Evolutionary conservation across 1,140 invertebrate genomes (phyloP).

Genomic region (Notospermus geniculatus): DNA sequence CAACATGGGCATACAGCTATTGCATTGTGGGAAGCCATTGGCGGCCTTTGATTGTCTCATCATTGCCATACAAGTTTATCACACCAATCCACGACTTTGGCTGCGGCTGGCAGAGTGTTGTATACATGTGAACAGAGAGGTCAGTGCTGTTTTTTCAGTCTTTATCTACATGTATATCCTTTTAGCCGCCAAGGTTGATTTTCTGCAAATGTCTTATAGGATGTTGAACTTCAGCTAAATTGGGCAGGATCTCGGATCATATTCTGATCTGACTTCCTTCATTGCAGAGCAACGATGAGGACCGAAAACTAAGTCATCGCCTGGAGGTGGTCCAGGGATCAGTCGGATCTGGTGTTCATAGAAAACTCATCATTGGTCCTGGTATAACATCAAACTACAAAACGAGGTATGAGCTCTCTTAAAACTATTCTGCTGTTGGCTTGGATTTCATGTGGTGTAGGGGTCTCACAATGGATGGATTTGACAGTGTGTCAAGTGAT

Average conservation of each 20-base stretch:
- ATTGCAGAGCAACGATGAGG: constrained; percentile 57
- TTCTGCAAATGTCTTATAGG: background rate
- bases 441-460: no score
- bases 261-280: background rate
- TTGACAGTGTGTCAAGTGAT: no score
- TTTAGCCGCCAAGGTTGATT: background rate
- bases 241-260: background rate
- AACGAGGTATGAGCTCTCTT: background rate
- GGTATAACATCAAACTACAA: constrained; percentile 28
- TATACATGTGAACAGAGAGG: constrained; percentile 52
- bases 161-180: constrained; percentile 11
- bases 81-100: constrained; percentile 87
- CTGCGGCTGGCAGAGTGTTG: constrained; percentile 85
- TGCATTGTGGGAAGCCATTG: constrained; percentile 75
- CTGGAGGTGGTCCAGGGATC: constrained; percentile 66
- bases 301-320: constrained; percentile 65
- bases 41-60: constrained; percentile 89
- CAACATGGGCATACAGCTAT: constrained; percentile 83
- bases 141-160: no score
- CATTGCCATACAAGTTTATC: constrained; percentile 80
- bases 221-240: background rate
- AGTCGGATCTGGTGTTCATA: constrained; percentile 63
- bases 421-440: no score
- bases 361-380: constrained; percentile 65
- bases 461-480: no score